phyloP scores from a whole-genome alignment of 2,888 invertebrate genomes.

The Habrosyne pyritoides region DNA sequence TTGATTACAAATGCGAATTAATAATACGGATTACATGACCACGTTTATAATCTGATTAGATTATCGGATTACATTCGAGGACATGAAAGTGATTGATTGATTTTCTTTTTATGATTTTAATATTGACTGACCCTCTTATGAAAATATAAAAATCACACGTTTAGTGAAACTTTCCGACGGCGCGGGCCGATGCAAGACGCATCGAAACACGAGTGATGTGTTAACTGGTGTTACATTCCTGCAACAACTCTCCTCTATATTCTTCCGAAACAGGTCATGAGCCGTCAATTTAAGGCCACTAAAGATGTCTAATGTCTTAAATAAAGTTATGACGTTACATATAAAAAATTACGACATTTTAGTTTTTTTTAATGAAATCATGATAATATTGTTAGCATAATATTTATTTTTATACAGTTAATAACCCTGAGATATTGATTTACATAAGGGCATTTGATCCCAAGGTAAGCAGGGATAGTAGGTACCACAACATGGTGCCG shows the following conservation, averaged over 20 bases:
- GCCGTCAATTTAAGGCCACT: not conserved
- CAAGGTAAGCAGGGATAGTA: too few species aligned
- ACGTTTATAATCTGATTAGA: slow-evolving; percentile 6
- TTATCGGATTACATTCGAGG: slow-evolving; percentile 8
- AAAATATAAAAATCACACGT: not conserved
- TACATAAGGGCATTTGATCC: too few species aligned
- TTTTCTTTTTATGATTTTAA: slow-evolving; percentile 6
- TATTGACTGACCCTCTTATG: not conserved
- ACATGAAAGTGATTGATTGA: slow-evolving; percentile 6
- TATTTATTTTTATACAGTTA: too few species aligned
- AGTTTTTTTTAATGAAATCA: slow-evolving; percentile 1
- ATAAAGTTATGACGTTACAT: not conserved
- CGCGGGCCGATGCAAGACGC: not conserved
- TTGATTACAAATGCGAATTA: slow-evolving; percentile 20
- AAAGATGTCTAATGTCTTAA: not conserved
- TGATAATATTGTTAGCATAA: not conserved
- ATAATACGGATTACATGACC: slow-evolving; percentile 15
- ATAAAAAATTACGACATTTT: not conserved
- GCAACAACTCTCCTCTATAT: not conserved
- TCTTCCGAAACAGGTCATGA: not conserved
- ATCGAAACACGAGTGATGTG: not conserved
- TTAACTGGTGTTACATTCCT: not conserved
- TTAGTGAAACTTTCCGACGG: not conserved
- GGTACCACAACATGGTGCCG: too few species aligned
- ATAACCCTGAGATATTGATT: too few species aligned